Percentiles rank a stretch among this genome's conserved stretches.
Evolutionary conservation across 2,113 vertebrate species (phyloP).

Genomic region (Rhadina sibilatrix): DNA sequence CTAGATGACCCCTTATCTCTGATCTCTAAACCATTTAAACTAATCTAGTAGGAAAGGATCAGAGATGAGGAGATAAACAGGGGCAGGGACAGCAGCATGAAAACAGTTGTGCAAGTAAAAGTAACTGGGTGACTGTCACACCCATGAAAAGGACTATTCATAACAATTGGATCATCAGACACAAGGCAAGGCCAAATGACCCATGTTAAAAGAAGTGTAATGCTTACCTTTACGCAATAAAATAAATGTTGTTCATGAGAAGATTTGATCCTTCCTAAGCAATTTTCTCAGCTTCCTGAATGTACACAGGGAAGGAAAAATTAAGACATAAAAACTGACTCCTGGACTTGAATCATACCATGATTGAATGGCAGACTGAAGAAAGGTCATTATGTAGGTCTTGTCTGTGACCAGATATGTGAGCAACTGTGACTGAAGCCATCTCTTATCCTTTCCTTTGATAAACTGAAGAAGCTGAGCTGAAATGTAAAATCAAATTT

Average conservation of each 20-base stretch:
- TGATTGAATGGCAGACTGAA: not conserved
- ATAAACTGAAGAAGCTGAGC: not conserved
- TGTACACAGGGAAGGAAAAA: not conserved
- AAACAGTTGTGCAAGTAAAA: not conserved
- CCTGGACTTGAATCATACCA: not conserved
- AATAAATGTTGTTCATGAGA: not conserved
- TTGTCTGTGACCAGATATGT: not conserved
- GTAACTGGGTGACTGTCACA: not conserved
- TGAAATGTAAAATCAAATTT: not conserved
- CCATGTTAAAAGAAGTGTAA: not conserved
- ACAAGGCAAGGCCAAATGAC: not conserved
- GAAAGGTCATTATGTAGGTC: not conserved
- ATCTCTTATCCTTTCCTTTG: not conserved
- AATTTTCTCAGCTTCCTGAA: not conserved
- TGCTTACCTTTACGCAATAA: conserved; percentile 20
- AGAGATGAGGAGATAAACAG: not conserved
- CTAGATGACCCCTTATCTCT: not conserved
- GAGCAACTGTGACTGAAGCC: not conserved
- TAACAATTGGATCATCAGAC: not conserved
- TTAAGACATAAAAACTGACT: not conserved
- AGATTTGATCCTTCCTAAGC: not conserved
- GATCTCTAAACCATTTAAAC: not conserved
- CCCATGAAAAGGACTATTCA: not conserved
- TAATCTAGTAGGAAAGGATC: not conserved
- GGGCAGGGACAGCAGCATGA: not conserved